A percentile compares a stretch with the other conserved stretches of the same genome.
These are phyloP conservation scores for Drosophila leontia DNA, from an alignment of 1,140 invertebrate species.

Conservation along the genomic window DNA sequence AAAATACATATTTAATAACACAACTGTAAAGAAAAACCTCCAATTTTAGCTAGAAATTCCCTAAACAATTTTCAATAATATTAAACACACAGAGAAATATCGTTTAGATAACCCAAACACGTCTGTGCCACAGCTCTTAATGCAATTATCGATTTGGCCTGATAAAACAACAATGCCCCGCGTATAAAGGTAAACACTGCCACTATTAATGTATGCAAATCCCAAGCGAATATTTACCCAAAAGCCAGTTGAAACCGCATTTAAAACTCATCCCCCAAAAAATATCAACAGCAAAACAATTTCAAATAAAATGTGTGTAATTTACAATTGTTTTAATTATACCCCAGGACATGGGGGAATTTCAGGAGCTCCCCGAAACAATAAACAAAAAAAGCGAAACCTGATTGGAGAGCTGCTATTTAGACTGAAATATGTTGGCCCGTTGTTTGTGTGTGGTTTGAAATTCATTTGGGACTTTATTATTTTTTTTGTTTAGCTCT, in stretches of 20 bases:
- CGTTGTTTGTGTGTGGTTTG: conserved; percentile 1
- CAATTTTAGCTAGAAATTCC: background rate
- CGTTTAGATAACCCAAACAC: conserved; percentile 27
- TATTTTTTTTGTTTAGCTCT: conserved; percentile 13
- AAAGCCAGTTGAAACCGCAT: conserved; percentile 19
- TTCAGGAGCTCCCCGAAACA: conserved; percentile 3
- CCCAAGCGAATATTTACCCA: conserved; percentile 23
- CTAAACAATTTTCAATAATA: conserved; percentile 5
- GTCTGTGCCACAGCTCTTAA: conserved; percentile 19
- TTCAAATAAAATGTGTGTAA: conserved; percentile 47
- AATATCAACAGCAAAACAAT: conserved; percentile 25
- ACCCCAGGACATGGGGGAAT: background rate
- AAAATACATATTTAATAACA: conserved; percentile 4
- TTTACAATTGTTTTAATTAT: conserved; percentile 50
- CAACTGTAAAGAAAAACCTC: background rate
- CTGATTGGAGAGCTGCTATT: conserved; percentile 27
- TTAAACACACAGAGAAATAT: conserved; percentile 5
- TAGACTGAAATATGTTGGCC: background rate
- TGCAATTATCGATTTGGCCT: conserved; percentile 31
- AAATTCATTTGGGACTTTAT: conserved; percentile 36
- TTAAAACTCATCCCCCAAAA: conserved; percentile 4
- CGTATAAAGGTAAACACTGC: conserved; percentile 6
- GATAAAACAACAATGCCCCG: conserved; percentile 15
- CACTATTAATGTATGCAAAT: conserved; percentile 11
- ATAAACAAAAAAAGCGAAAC: conserved; percentile 19